A percentile compares a stretch with the other conserved stretches of the same genome.
Evolutionary conservation across 2,888 invertebrate species (phyloP).

Genomic region (Halocaridina rubra): DNA sequence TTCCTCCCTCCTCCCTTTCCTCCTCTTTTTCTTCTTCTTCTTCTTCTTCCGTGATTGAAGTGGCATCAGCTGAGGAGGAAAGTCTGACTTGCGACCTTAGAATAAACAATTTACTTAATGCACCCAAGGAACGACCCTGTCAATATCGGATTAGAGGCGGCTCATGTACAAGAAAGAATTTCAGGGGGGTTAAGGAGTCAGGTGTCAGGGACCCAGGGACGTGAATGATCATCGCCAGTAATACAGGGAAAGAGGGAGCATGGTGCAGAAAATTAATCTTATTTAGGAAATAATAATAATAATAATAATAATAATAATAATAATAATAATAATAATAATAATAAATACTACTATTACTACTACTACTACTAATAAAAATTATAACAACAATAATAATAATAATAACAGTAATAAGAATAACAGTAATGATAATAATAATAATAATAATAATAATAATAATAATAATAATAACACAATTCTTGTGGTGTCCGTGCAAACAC

Average conservation of each 20-base stretch:
- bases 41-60: background rate
- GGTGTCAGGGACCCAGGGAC: background rate
- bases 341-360: no score
- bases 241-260: background rate
- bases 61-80: background rate
- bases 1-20: background rate
- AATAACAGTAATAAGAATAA: no score
- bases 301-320: background rate
- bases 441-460: no score
- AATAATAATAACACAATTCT: no score
- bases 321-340: background rate
- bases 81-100: conserved; percentile 44
- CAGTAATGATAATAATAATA: background rate
- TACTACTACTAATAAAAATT: no score
- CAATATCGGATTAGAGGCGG: conserved; percentile 48
- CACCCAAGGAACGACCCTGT: conserved; percentile 43
- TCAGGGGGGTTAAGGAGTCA: background rate
- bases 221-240: no score
- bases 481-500: no score
- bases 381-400: no score
- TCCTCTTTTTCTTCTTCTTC: background rate
- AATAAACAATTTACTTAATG: conserved; percentile 57
- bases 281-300: background rate
- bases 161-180: conserved; percentile 17
- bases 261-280: no score